Evolutionary conservation across 2,888 invertebrate species (phyloP).

Genomic region (Watsonalla cultraria): DNA sequence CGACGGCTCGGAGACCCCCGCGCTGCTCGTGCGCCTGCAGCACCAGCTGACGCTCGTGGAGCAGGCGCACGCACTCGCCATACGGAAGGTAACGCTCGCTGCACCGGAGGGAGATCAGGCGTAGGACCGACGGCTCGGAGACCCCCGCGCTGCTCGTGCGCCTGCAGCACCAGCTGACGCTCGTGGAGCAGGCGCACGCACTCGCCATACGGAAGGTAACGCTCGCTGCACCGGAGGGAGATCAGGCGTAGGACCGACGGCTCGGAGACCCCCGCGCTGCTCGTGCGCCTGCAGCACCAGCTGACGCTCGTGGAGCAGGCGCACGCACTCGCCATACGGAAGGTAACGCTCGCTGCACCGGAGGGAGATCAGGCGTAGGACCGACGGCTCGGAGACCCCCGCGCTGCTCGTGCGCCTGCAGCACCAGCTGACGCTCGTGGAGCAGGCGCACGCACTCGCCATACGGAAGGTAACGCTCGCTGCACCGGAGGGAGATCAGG

Average conservation of each 20-base stretch:
- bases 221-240: too few species aligned
- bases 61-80: conserved; percentile 82
- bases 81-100: conserved; percentile 81
- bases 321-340: conserved; percentile 82
- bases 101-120: too few species aligned
- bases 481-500: too few species aligned
- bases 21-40: conserved; percentile 82
- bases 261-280: conserved; percentile 79
- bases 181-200: conserved; percentile 83
- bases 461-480: conserved; percentile 81
- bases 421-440: conserved; percentile 83
- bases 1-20: conserved; percentile 80
- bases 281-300: conserved; percentile 85
- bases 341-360: conserved; percentile 82
- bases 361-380: too few species aligned
- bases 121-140: conserved; percentile 74
- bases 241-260: too few species aligned
- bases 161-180: conserved; percentile 86
- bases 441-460: conserved; percentile 83
- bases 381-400: conserved; percentile 79
- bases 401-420: conserved; percentile 83
- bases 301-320: conserved; percentile 83
- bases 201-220: conserved; percentile 82
- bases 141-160: conserved; percentile 82
- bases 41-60: conserved; percentile 82